Base-by-base conservation (phyloP, 2,888 invertebrate genomes). In the Pterobdella sp. region DNA sequence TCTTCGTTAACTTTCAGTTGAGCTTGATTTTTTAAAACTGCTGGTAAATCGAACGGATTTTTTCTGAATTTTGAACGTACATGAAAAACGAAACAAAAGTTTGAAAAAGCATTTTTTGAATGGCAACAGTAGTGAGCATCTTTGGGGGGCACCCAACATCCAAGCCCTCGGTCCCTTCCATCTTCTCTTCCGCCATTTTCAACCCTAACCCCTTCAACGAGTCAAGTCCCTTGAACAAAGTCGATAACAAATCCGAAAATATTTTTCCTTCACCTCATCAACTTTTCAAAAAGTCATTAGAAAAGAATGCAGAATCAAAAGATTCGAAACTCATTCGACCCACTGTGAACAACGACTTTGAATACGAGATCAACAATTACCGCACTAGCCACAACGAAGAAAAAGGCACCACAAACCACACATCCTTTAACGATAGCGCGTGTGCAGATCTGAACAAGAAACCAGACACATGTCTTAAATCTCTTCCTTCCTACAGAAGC, bases 121-220 rank as follows among this genome's bases (percentile, higher is more conserved):
- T 42, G 49, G 22, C 49, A 42, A 42, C 49, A 42, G 49, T 42
- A 42, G 49, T 42, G 7, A 42, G 49, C 22, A 42, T 42, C 10
- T 42, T 42, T 42, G 49, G 10, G 22, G 10, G 10, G 7, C 49
- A 42, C 49, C 14, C 63, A 10, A n/a, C 26, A 7, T 63, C 63
- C n/a, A 63, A 22, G 31, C 10, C 63, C 7, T 63, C 31, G 7
- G 31, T 29, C 14, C 63, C 63, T 7, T 63, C 63, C n/a, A 63
- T 63, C 31, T 63, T 63, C n/a, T 63, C 63, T 7, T 63, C 63
- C 63, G 63, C 63, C 63, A n/a, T 63, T n/a, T 63, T 63, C 63
- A 63, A 63, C 26, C 10, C 26, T 7, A 10, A 22, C n/a, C 26
- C 63, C 26, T 63, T 26, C 63, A 63, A n/a, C 63, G 26, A 10